phyloP scores from a whole-genome alignment of 2,113 vertebrate species.

The Actinemys pallida region DNA sequence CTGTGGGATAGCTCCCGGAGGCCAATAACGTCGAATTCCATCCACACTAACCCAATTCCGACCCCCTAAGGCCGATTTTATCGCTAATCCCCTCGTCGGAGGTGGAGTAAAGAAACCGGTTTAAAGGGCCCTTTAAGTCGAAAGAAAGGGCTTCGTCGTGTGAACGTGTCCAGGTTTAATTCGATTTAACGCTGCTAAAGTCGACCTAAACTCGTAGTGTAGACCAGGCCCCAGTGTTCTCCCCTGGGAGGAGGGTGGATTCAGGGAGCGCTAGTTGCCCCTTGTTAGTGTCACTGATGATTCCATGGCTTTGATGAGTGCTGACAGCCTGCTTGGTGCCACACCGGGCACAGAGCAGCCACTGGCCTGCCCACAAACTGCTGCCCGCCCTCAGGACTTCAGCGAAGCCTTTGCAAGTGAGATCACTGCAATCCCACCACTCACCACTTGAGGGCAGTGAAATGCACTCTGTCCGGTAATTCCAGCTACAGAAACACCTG shows the following conservation, averaged over 20 bases:
- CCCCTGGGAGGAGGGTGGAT: background rate
- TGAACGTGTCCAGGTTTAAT: too few species aligned
- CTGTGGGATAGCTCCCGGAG: too few species aligned
- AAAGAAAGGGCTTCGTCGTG: too few species aligned
- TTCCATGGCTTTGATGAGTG: background rate
- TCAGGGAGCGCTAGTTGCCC: background rate
- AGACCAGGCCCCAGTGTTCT: background rate
- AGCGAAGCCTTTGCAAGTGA: background rate
- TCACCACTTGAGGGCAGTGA: background rate
- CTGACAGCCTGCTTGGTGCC: background rate
- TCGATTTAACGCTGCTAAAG: too few species aligned
- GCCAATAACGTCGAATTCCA: too few species aligned
- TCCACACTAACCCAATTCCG: too few species aligned
- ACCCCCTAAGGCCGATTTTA: too few species aligned
- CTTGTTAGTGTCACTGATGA: background rate
- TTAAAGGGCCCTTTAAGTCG: too few species aligned
- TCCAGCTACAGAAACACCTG: background rate
- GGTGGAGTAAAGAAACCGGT: too few species aligned
- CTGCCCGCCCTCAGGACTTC: background rate
- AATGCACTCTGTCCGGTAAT: fast-evolving
- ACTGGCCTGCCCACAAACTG: background rate
- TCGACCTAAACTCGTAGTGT: too few species aligned
- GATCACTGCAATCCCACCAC: background rate
- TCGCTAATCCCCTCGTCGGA: too few species aligned
- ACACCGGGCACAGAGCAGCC: background rate